Conservation (phyloP, 2,113 vertebrate species). For the Myrmecophaga tridactyla region DNA sequence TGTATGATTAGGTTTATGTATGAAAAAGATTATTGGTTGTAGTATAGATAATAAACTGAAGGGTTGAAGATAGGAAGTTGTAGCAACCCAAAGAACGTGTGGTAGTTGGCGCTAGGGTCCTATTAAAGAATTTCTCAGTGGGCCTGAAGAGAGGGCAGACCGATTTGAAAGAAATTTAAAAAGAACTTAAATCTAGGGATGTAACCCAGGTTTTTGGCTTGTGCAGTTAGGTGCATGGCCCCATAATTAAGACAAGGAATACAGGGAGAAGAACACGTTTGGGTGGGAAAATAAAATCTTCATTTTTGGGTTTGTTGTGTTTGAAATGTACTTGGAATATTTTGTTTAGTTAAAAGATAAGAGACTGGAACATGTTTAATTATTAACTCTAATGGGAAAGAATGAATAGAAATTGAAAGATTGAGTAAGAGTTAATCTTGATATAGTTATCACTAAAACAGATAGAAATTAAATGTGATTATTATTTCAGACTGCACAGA, state of each 20-base stretch:
- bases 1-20: neutral
- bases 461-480: slow-evolving; percentile 21
- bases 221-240: neutral
- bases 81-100: neutral
- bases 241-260: neutral
- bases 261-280: neutral
- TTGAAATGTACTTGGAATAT: slow-evolving; percentile 14
- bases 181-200: neutral
- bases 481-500: neutral
- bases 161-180: neutral
- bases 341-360: slow-evolving; percentile 23
- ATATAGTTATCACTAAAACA: neutral
- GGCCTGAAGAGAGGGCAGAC: neutral
- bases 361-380: neutral
- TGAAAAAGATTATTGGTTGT: neutral
- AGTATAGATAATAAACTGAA: neutral
- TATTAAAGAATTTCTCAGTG: neutral
- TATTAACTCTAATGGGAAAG: slow-evolving; percentile 4
- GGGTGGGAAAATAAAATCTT: neutral
- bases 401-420: neutral
- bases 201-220: neutral
- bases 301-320: neutral
- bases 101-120: neutral
- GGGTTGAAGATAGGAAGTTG: neutral
- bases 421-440: neutral